A percentile compares a stretch with the other conserved stretches of the same genome.
Conservation (phyloP, 1,140 invertebrate genomes). For the Plodia interpunctella region DNA sequence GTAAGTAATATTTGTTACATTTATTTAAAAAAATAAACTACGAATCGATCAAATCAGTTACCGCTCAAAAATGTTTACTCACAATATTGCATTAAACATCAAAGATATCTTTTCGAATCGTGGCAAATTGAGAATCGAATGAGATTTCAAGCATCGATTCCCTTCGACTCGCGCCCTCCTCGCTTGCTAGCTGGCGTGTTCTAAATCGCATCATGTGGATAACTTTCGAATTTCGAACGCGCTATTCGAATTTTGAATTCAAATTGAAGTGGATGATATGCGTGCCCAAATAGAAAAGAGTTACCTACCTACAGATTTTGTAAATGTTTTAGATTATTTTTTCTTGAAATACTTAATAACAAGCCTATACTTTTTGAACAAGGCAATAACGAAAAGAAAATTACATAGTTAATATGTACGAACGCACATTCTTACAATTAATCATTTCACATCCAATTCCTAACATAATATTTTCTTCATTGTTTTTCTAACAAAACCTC, state of each 20-base stretch:
- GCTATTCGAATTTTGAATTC: slow-evolving; percentile 36
- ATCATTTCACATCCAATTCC: no score
- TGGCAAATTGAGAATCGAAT: slow-evolving; percentile 39
- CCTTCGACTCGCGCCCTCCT: slow-evolving; percentile 37
- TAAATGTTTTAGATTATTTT: no score
- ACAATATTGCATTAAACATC: slow-evolving; percentile 25
- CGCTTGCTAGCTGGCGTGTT: slow-evolving; percentile 21
- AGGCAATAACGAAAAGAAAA: no score
- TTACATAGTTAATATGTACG: no score
- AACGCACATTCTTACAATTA: no score
- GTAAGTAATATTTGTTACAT: no score
- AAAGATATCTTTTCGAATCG: slow-evolving; percentile 38
- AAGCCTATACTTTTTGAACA: no score
- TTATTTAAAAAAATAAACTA: background rate
- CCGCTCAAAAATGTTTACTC: background rate
- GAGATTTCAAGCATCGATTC: slow-evolving; percentile 44
- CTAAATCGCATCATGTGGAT: slow-evolving; percentile 28
- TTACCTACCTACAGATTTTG: no score
- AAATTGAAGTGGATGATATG: slow-evolving; percentile 37
- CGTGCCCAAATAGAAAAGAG: slow-evolving; percentile 25
- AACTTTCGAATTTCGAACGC: slow-evolving; percentile 25
- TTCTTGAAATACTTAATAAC: no score
- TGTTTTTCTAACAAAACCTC: background rate
- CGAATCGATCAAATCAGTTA: slow-evolving; percentile 7
- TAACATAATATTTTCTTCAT: background rate